These are phyloP conservation scores for Silurus aristotelis DNA, from an alignment of 2,797 vertebrate species.

Conservation along the genomic window DNA sequence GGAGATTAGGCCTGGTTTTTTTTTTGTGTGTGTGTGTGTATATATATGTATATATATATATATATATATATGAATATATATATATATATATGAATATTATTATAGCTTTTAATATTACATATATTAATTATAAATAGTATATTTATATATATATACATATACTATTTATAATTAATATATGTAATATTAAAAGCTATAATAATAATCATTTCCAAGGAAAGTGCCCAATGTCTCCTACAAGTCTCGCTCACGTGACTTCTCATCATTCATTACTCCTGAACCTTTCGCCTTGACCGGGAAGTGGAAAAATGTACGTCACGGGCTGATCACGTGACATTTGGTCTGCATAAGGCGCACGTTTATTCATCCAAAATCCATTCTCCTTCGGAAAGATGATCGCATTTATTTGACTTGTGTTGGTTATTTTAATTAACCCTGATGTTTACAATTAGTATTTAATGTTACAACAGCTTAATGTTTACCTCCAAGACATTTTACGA, in stretches of 20 bases:
- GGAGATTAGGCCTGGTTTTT: no score
- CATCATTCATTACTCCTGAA: not conserved
- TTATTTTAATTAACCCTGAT: not conserved
- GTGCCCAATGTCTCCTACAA: not conserved
- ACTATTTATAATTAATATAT: no score
- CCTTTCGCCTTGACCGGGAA: no score
- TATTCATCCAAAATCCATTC: not conserved
- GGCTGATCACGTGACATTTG: not conserved
- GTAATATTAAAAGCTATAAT: no score
- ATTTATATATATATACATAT: no score
- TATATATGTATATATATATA: no score
- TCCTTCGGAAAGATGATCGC: not conserved
- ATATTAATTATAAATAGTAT: no score
- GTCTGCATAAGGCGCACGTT: not conserved
- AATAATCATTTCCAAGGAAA: not conserved
- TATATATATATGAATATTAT: no score
- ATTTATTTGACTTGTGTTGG: not conserved
- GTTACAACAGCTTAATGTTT: not conserved
- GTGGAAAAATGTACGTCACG: constrained; percentile 27
- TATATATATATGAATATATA: no score
- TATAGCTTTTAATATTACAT: no score
- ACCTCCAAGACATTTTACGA: not conserved
- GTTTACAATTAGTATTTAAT: not conserved
- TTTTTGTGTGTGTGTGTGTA: no score
- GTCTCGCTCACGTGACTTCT: not conserved